Evolutionary conservation across 2,797 vertebrate genomes (phyloP).

Genomic region (Sparidentex hasta): DNA sequence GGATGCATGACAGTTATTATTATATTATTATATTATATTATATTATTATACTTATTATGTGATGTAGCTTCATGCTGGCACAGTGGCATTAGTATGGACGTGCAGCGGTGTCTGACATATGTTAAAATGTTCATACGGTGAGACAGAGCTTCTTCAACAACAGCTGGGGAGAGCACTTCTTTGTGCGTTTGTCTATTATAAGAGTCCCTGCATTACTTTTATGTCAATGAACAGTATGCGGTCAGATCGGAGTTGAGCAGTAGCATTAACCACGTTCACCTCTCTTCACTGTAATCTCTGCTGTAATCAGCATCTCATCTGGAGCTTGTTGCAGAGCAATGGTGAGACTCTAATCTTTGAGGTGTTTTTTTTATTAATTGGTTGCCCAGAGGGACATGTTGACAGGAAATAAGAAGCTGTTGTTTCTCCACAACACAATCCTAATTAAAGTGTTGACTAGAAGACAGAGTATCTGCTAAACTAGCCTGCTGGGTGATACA

Average conservation of each 20-base stretch:
- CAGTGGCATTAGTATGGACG: constrained; percentile 36
- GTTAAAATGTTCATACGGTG: constrained; percentile 43
- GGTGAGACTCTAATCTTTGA: constrained; percentile 71
- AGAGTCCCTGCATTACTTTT: constrained; percentile 7
- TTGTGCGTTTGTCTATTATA: not conserved
- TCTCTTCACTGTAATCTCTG: constrained; percentile 32
- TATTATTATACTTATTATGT: constrained; percentile 44
- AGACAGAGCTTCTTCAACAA: constrained; percentile 14
- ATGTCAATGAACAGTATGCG: constrained; percentile 24
- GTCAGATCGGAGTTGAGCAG: constrained; percentile 17
- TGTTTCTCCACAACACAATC: constrained; percentile 71
- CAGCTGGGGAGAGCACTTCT: not conserved
- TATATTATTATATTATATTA: too few relatives aligned
- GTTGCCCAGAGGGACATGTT: constrained; percentile 68
- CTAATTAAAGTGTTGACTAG: constrained; percentile 79
- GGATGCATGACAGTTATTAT: constrained; percentile 7
- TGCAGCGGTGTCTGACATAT: constrained; percentile 42
- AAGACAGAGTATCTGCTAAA: constrained; percentile 70
- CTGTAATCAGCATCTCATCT: constrained; percentile 62
- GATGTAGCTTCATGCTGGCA: constrained; percentile 46
- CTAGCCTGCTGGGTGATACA: constrained; percentile 64
- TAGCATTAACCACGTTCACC: constrained; percentile 15
- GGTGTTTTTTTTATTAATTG: constrained; percentile 78
- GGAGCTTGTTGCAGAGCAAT: constrained; percentile 39
- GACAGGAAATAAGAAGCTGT: constrained; percentile 73